Evolutionary conservation across 2,888 invertebrate species (phyloP).

Genomic region (Drosophila subquinaria): DNA sequence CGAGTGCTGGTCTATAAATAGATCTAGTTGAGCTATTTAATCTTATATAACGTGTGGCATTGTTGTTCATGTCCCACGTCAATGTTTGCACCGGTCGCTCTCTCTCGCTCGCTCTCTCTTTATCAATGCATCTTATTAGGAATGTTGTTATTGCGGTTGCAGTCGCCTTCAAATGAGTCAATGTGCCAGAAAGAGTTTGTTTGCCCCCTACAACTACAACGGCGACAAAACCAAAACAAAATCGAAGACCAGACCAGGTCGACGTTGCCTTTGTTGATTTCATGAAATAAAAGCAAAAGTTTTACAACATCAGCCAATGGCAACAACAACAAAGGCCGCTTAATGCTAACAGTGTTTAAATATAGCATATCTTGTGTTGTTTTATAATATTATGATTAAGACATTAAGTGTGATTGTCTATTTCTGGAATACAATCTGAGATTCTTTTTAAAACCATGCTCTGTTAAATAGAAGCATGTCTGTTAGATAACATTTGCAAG

Average conservation of each 20-base stretch:
- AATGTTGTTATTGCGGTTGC: constrained; percentile 57
- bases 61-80: constrained; percentile 34
- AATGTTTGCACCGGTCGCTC: constrained; percentile 14
- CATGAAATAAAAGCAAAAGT: constrained; percentile 49
- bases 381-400: not conserved
- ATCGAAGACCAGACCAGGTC: constrained; percentile 43
- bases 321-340: constrained; percentile 3
- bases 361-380: constrained; percentile 27
- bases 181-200: constrained; percentile 83
- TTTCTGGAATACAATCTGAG: not conserved
- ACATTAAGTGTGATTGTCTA: not conserved
- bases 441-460: not conserved
- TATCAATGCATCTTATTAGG: constrained; percentile 42
- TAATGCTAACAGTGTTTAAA: not conserved
- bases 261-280: constrained; percentile 43
- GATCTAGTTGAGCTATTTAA: constrained; percentile 23
- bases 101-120: not conserved
- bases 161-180: constrained; percentile 81
- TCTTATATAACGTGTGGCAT: constrained; percentile 46
- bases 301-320: constrained; percentile 11
- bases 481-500: not conserved
- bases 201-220: constrained; percentile 50
- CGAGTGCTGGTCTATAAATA: constrained; percentile 35
- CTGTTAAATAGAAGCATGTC: not conserved
- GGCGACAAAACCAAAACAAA: constrained; percentile 43